Conservation (phyloP, 2,888 invertebrate genomes). For the Latheticus oryzae region DNA sequence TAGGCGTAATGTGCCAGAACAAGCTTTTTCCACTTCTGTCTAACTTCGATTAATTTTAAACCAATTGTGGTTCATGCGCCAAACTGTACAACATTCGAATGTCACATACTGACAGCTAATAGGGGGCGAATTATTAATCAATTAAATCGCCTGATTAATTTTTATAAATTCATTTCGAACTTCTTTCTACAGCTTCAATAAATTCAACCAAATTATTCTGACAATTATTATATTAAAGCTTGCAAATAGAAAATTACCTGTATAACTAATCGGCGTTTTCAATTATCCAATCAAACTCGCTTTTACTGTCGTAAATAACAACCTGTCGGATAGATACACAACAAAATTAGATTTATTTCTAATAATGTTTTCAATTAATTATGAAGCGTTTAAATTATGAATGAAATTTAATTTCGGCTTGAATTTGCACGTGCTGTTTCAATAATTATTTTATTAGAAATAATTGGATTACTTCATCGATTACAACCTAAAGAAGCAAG, state of each 20-base stretch:
- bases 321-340: slow-evolving; percentile 22
- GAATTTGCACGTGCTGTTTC: slow-evolving; percentile 15
- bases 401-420: slow-evolving; percentile 21
- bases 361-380: slow-evolving; percentile 28
- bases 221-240: no score
- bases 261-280: slow-evolving; percentile 8
- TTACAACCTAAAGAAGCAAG: no score
- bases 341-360: slow-evolving; percentile 32
- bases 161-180: no score
- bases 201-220: no score
- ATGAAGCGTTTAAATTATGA: slow-evolving; percentile 17
- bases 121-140: slow-evolving; percentile 1
- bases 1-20: slow-evolving; percentile 26
- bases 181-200: no score
- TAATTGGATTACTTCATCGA: slow-evolving; percentile 7
- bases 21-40: slow-evolving; percentile 33
- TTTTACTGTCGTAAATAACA: slow-evolving; percentile 15
- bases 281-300: slow-evolving; percentile 15
- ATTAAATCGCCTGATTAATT: no score
- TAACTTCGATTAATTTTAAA: slow-evolving; percentile 26
- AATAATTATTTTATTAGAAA: slow-evolving; percentile 15
- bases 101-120: slow-evolving; percentile 8
- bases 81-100: slow-evolving; percentile 6
- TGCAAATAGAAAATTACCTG: no score
- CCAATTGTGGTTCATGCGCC: slow-evolving; percentile 3